Conservation (phyloP, 2,113 vertebrate species). For the Camelus bactrianus region DNA sequence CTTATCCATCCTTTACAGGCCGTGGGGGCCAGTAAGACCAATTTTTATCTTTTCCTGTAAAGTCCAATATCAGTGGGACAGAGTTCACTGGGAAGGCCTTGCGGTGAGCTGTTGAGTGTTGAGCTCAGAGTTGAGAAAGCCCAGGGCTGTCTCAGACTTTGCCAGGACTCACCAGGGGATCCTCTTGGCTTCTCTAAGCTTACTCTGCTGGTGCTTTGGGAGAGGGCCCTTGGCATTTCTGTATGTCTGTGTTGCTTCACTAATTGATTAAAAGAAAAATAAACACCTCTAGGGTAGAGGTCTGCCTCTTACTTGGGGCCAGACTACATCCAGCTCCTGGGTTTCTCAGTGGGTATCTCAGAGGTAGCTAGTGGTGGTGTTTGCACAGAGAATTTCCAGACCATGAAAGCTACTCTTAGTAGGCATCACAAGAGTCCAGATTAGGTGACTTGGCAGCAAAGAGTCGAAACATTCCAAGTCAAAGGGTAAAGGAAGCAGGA, state of each 20-base stretch:
- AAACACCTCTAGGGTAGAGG: constrained; percentile 67
- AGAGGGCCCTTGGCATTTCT: not conserved
- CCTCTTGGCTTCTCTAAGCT: not conserved
- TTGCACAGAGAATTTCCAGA: constrained; percentile 12
- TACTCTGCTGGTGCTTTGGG: constrained; percentile 28
- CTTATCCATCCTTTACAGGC: not conserved
- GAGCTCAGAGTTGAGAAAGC: constrained; percentile 69
- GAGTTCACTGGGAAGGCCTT: constrained; percentile 44
- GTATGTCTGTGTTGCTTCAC: constrained; percentile 75
- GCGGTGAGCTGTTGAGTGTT: not conserved
- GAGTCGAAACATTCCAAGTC: not conserved
- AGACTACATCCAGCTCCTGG: constrained; percentile 21
- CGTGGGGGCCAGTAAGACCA: not conserved
- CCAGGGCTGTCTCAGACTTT: constrained; percentile 62
- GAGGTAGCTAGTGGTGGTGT: not conserved
- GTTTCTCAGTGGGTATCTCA: constrained; percentile 16
- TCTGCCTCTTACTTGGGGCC: constrained; percentile 43
- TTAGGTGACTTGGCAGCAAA: not conserved
- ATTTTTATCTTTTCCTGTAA: constrained; percentile 62
- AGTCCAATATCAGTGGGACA: constrained; percentile 37
- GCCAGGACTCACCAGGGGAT: constrained; percentile 58
- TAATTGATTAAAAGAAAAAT: constrained; percentile 81
- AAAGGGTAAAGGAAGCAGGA: not conserved
- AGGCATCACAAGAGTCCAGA: not conserved
- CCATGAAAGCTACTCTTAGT: not conserved